These are phyloP conservation scores for Aphelenchoides besseyi DNA, from an alignment of 1,140 invertebrate species.

Conservation along the genomic window DNA sequence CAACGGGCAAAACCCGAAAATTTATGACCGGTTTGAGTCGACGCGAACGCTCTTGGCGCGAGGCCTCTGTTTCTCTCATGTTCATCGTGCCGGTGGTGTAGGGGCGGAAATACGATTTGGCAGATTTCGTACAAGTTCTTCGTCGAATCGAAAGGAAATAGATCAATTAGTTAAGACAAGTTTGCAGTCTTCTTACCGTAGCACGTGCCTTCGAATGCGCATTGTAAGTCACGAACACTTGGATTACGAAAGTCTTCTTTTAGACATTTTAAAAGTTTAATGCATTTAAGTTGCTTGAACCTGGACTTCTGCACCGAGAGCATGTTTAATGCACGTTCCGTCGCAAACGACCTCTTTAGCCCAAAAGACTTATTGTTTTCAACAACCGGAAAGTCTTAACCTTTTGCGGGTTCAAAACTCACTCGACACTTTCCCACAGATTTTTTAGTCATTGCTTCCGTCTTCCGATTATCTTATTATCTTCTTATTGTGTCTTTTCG, in stretches of 20 bases:
- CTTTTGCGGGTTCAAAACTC: constrained; percentile 43
- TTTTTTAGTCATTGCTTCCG: constrained; percentile 24
- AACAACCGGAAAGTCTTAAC: constrained; percentile 45
- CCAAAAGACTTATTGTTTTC: no score
- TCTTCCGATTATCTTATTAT: constrained; percentile 31
- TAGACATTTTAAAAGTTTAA: no score
- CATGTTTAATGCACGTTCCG: no score
- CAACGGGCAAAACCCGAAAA: neutral
- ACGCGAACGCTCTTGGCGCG: neutral
- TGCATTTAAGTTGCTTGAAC: no score
- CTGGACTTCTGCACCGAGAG: no score
- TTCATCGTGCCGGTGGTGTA: neutral
- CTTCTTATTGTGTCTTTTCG: neutral
- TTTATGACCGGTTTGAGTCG: constrained; percentile 1
- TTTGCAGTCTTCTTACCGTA: neutral
- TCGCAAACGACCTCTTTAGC: no score
- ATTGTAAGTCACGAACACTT: no score
- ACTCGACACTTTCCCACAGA: neutral
- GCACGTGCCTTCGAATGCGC: neutral
- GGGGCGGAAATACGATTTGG: no score
- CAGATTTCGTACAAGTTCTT: neutral
- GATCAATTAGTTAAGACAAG: neutral
- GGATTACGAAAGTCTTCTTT: no score
- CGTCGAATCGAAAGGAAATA: neutral
- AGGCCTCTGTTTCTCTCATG: neutral